These are phyloP conservation scores for Delia radicum DNA, from an alignment of 1,140 invertebrate genomes.

Conservation along the genomic window DNA sequence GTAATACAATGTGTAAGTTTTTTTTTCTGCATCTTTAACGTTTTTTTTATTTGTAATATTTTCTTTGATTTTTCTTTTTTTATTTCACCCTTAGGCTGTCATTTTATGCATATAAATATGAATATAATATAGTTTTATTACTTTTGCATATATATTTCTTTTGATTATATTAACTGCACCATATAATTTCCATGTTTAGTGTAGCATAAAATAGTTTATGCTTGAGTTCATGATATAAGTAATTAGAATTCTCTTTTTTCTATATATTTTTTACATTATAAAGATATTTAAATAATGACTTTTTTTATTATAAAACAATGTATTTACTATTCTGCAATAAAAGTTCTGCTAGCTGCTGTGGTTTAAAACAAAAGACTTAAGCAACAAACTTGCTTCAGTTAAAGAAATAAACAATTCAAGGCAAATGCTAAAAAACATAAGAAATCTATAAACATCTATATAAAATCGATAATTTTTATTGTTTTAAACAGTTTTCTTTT, in stretches of 20 bases:
- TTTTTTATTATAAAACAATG: background rate
- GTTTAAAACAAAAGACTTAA: background rate
- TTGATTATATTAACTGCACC: background rate
- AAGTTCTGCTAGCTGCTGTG: too few relatives aligned
- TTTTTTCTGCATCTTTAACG: background rate
- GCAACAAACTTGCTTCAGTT: background rate
- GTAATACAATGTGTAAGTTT: too few relatives aligned
- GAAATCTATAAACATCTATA: too few relatives aligned
- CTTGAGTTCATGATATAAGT: background rate
- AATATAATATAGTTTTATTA: background rate
- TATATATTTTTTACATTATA: background rate
- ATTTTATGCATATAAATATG: background rate
- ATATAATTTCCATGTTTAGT: background rate
- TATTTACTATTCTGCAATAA: too few relatives aligned
- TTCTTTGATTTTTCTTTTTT: background rate
- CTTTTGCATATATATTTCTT: background rate
- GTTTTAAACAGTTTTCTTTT: too few relatives aligned
- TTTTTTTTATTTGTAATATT: background rate
- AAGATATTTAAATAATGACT: background rate
- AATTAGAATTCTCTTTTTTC: background rate
- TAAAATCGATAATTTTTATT: too few relatives aligned
- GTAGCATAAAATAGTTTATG: slow-evolving; percentile 1
- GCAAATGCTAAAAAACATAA: too few relatives aligned
- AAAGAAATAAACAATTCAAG: background rate
- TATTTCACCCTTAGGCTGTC: background rate